Evolutionary conservation across 2,888 invertebrate genomes (phyloP).

Genomic region (Athrips mouffetella): DNA sequence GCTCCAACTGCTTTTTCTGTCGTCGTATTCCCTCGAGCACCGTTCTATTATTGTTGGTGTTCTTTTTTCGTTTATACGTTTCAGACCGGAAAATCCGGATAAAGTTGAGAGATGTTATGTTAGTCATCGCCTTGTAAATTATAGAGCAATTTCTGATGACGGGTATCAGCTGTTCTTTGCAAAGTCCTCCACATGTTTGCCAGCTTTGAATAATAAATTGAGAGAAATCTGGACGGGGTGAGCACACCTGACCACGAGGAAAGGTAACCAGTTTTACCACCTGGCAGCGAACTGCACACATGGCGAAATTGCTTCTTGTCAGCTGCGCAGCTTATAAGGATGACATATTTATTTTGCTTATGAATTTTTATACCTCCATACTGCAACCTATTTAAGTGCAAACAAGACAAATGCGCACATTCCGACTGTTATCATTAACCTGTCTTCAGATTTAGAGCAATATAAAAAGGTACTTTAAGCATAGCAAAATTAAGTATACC

Average conservation of each 20-base stretch:
- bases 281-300: slow-evolving; percentile 30
- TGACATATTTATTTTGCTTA: background rate
- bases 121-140: background rate
- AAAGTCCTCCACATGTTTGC: background rate
- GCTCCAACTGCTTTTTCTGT: too few relatives aligned
- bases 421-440: too few relatives aligned
- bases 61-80: background rate
- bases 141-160: background rate
- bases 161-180: background rate
- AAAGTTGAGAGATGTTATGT: too few relatives aligned
- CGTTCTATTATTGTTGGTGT: too few relatives aligned
- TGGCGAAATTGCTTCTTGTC: slow-evolving; percentile 36
- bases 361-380: background rate
- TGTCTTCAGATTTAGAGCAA: too few relatives aligned
- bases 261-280: slow-evolving; percentile 57
- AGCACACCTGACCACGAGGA: slow-evolving; percentile 52
- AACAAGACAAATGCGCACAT: too few relatives aligned
- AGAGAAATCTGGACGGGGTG: slow-evolving; percentile 42
- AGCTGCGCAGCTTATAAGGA: background rate
- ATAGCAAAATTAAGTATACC: too few relatives aligned
- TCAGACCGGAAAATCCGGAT: too few relatives aligned
- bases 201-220: background rate
- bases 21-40: too few relatives aligned
- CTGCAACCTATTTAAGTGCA: too few relatives aligned
- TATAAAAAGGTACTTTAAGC: too few relatives aligned